Evolutionary conservation across 1,140 invertebrate genomes (phyloP).

Genomic region (Solenopsis invicta): DNA sequence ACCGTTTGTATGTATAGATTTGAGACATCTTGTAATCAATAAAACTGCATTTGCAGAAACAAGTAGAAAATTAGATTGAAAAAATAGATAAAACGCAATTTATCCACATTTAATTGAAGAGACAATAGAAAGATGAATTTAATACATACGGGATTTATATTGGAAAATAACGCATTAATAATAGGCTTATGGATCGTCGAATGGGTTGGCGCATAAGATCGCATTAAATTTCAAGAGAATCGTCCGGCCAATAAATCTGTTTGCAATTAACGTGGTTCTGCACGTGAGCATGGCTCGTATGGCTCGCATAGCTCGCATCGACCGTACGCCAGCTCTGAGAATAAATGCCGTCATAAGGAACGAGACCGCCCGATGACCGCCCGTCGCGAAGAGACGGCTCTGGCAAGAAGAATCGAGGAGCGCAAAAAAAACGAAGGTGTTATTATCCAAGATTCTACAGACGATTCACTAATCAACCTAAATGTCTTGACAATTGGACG

Average conservation of each 20-base stretch:
- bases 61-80: not conserved
- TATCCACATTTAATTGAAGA: not conserved
- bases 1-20: not conserved
- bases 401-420: constrained; percentile 56
- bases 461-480: not conserved
- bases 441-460: constrained; percentile 7
- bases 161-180: constrained; percentile 31
- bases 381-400: constrained; percentile 79
- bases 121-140: constrained; percentile 20
- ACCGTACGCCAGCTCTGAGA: constrained; percentile 68
- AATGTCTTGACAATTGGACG: constrained; percentile 11
- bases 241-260: constrained; percentile 84
- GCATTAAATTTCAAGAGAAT: constrained; percentile 76
- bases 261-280: constrained; percentile 85
- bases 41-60: not conserved
- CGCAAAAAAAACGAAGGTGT: constrained; percentile 31
- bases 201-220: constrained; percentile 50
- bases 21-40: not conserved
- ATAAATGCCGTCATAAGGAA: constrained; percentile 85
- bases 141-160: constrained; percentile 46
- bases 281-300: constrained; percentile 81
- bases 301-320: constrained; percentile 68
- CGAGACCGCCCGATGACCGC: constrained; percentile 80
- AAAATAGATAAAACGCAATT: not conserved
- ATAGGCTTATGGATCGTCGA: constrained; percentile 15